Evolutionary conservation across 1,140 invertebrate species (phyloP).

Genomic region (Ips nitidus): DNA sequence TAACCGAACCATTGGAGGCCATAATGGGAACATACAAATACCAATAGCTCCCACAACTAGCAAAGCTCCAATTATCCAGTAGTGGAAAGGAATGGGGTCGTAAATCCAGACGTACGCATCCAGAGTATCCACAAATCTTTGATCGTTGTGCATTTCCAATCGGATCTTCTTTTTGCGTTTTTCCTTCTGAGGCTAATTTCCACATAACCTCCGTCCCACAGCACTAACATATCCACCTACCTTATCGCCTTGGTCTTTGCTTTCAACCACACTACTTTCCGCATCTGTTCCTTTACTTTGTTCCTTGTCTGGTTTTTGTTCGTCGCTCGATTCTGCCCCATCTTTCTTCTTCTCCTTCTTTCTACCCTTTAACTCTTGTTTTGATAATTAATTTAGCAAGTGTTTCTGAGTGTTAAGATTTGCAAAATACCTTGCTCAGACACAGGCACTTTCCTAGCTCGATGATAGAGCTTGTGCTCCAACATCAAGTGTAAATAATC

Average conservation of each 20-base stretch:
- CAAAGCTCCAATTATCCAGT: slow-evolving; percentile 91
- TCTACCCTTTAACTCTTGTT: slow-evolving; percentile 63
- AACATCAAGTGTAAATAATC: slow-evolving; percentile 84
- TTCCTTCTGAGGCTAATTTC: slow-evolving; percentile 55
- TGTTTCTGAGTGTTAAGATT: background rate
- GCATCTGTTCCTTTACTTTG: slow-evolving; percentile 49
- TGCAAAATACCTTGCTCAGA: slow-evolving; percentile 60
- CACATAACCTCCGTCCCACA: no score
- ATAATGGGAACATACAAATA: slow-evolving; percentile 97
- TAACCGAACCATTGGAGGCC: slow-evolving; percentile 91
- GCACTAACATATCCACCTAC: slow-evolving; percentile 11
- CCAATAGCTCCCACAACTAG: slow-evolving; percentile 91
- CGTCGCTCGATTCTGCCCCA: slow-evolving; percentile 56
- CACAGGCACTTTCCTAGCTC: slow-evolving; percentile 85
- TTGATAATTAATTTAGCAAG: background rate
- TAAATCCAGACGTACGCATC: slow-evolving; percentile 99
- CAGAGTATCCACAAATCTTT: slow-evolving; percentile 87
- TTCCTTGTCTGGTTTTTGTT: slow-evolving; percentile 47
- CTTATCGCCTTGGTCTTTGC: slow-evolving; percentile 35
- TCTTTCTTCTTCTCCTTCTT: slow-evolving; percentile 66
- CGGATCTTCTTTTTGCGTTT: slow-evolving; percentile 72
- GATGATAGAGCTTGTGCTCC: slow-evolving; percentile 92
- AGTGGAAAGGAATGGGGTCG: slow-evolving; percentile 95
- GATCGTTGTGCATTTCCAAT: slow-evolving; percentile 94
- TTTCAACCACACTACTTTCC: slow-evolving; percentile 50